Conservation (phyloP, 2,113 vertebrate genomes). For the Amphiprion percula region DNA sequence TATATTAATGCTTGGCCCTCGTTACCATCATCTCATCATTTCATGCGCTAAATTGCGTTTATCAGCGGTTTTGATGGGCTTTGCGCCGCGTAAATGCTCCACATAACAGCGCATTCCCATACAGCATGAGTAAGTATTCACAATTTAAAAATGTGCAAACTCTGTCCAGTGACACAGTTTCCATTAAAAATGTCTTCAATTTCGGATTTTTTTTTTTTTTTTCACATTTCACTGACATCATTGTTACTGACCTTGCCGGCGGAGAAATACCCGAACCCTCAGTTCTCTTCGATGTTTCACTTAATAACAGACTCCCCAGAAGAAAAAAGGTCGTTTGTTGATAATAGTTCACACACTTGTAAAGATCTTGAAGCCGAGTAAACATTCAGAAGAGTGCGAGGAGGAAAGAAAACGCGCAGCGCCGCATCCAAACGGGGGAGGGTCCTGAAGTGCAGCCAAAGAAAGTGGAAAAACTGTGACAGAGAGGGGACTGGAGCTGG, state of each 20-base stretch:
- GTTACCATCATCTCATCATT: no score
- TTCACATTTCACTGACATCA: not conserved
- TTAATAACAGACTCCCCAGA: conserved; percentile 26
- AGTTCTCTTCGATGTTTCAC: not conserved
- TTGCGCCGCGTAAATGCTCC: no score
- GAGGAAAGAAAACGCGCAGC: conserved; percentile 1
- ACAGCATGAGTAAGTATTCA: no score
- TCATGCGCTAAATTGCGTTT: no score
- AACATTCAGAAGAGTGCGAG: conserved; percentile 41
- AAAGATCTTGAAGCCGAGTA: conserved; percentile 16
- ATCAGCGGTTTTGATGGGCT: no score
- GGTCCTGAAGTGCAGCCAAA: conserved; percentile 51
- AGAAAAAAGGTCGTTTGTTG: conserved; percentile 5
- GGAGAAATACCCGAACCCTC: not conserved
- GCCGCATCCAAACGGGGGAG: conserved; percentile 64
- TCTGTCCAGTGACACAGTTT: not conserved
- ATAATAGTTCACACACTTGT: not conserved
- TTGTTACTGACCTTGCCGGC: conserved; percentile 59
- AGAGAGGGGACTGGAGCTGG: conserved; percentile 50
- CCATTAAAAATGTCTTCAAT: no score
- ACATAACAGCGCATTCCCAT: no score
- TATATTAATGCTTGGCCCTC: no score
- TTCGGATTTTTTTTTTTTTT: no score
- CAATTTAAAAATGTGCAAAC: no score
- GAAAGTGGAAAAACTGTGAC: conserved; percentile 68